Evolutionary conservation across 2,888 invertebrate genomes (phyloP), one percentile per base, ranked within the genome.

Genomic region (Autographa pulchrina): DNA sequence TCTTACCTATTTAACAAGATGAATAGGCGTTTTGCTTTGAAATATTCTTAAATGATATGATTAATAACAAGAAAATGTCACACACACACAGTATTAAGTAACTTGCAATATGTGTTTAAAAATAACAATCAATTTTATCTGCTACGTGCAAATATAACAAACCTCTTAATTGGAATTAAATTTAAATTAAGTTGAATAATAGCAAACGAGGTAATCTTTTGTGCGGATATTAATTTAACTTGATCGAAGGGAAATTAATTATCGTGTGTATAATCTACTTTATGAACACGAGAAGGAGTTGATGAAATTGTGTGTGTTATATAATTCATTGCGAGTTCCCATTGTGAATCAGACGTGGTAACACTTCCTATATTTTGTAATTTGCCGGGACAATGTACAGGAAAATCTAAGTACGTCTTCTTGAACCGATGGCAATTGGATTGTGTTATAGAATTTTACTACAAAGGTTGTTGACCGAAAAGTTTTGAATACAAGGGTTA

Each of bases 221-320:
- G 48, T 70, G 35, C 67, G 63, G 61, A 80, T 68, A 80, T 78
- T 80, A 80, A 68, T 72, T 79, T 66, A 64, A 70, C 65, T 72
- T 68, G 68, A 72, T 70, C 32, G 48, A 68, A 68, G 56, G 70
- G 59, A 66, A 80, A 80, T 80, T 70, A 70, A 77, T 78, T 80
- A 72, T 76, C 56, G 65, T 78, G 41, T 41, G 54, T 70, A 61
- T 54, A 54, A 68, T 56, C 43, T 60, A 54, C 62, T 31, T 64
- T 56, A 48, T n/a, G 64, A 67, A 65, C 60, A 41, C 38, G 9
- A 56, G 25, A 14, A 62, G 14, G 73, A 41, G 43, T 64, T 61
- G 73, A 48, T 62, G 56, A 61, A 65, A 54, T 48, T n/a, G 31
- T 16, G 14, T 52, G 8, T 20, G n/a, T 52, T 54, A 25, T 25